Percentiles rank a stretch among this genome's conserved stretches.
Evolutionary conservation across 2,113 vertebrate genomes (phyloP).

Genomic region (Petrocephalus microphthalmus): DNA sequence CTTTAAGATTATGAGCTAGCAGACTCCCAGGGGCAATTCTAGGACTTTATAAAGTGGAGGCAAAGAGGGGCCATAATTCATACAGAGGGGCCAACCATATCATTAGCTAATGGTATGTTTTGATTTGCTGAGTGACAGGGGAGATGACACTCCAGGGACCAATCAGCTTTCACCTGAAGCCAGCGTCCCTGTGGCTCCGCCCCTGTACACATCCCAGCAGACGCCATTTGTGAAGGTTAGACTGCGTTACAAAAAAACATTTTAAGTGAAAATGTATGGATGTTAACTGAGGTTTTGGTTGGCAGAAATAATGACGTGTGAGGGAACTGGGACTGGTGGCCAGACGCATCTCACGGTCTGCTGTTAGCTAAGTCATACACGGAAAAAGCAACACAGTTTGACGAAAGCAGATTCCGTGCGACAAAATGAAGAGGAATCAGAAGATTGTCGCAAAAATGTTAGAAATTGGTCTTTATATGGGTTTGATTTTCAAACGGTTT

Average conservation of each 20-base stretch:
- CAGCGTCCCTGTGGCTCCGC: not conserved
- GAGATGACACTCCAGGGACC: not conserved
- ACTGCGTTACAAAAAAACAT: not conserved
- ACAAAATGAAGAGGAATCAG: not conserved
- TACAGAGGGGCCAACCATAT: not conserved
- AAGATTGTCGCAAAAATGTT: not conserved
- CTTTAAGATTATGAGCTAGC: not conserved
- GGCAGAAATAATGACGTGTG: conserved; percentile 9
- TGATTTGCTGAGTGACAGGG: not conserved
- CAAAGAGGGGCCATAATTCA: not conserved
- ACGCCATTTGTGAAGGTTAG: not conserved
- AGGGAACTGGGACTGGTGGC: not conserved
- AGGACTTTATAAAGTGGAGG: not conserved
- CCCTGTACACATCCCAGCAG: not conserved
- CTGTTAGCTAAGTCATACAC: not conserved
- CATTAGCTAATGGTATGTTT: not conserved
- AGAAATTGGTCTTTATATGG: not conserved
- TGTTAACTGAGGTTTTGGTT: conserved; percentile 16
- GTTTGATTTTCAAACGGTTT: not conserved
- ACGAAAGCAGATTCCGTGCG: not conserved
- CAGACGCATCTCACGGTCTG: not conserved
- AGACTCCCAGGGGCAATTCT: not conserved
- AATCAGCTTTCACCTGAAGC: not conserved
- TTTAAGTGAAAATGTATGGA: not conserved
- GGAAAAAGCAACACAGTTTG: not conserved